Evolutionary conservation across 2,797 vertebrate species (phyloP).

Genomic region (Halcyon chelicuti): DNA sequence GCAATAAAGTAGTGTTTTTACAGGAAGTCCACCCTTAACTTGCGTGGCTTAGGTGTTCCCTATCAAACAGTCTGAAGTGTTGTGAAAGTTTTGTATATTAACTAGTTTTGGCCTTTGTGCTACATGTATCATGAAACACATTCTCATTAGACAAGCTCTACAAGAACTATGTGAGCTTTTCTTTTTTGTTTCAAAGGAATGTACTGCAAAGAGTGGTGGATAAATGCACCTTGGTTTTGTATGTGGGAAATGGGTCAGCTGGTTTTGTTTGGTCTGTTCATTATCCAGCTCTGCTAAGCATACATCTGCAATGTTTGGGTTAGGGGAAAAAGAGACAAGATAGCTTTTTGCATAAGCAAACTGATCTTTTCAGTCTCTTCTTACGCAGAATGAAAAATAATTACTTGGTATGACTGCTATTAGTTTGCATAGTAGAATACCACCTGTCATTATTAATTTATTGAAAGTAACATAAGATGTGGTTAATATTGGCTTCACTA

Average conservation of each 20-base stretch:
- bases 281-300: slow-evolving; percentile 5
- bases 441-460: background rate
- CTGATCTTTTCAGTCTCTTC: background rate
- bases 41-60: background rate
- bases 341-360: background rate
- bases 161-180: background rate
- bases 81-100: background rate
- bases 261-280: slow-evolving; percentile 42
- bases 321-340: background rate
- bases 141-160: background rate
- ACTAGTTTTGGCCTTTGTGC: background rate
- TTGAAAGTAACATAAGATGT: background rate
- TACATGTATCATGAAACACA: background rate
- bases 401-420: background rate
- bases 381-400: background rate
- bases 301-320: background rate
- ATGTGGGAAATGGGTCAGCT: background rate
- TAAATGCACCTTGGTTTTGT: background rate
- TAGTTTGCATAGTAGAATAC: background rate
- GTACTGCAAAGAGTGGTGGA: background rate
- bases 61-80: background rate
- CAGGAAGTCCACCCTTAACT: background rate
- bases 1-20: background rate
- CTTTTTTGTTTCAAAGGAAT: background rate
- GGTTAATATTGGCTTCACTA: background rate